phyloP scores from a whole-genome alignment of 2,113 vertebrate genomes.

The Lasiurus borealis region DNA sequence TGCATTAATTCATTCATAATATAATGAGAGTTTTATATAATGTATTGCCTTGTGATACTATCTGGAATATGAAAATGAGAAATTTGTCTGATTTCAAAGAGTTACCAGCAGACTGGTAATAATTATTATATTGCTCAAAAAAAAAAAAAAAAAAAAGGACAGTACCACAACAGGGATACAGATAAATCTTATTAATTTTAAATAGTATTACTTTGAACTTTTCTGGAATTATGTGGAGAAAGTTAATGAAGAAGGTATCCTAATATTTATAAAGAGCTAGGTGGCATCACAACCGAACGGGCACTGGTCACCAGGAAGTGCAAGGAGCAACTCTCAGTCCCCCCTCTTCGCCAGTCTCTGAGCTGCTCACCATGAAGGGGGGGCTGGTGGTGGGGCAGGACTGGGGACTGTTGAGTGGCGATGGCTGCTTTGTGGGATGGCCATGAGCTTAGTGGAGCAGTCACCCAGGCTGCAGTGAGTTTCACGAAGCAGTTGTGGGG shows the following conservation, averaged over 20 bases:
- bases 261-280: too few relatives aligned
- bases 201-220: neutral
- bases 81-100: neutral
- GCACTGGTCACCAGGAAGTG: too few relatives aligned
- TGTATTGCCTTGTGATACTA: neutral
- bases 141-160: neutral
- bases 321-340: too few relatives aligned
- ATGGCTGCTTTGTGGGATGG: too few relatives aligned
- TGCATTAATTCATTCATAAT: neutral
- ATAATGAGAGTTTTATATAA: neutral
- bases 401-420: too few relatives aligned
- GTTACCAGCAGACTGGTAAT: neutral
- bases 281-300: too few relatives aligned
- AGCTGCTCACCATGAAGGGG: too few relatives aligned
- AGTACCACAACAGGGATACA: neutral
- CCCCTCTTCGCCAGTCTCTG: too few relatives aligned
- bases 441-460: too few relatives aligned
- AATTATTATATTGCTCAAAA: neutral
- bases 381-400: too few relatives aligned
- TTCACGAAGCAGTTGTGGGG: too few relatives aligned
- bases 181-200: neutral
- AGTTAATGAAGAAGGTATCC: neutral
- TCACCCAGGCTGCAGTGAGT: too few relatives aligned
- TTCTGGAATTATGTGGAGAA: neutral
- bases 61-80: conserved; percentile 27